A percentile compares a stretch with the other conserved stretches of the same genome.
phyloP scores from a whole-genome alignment of 2,113 vertebrate species.

The Eubucco bourcierii region DNA sequence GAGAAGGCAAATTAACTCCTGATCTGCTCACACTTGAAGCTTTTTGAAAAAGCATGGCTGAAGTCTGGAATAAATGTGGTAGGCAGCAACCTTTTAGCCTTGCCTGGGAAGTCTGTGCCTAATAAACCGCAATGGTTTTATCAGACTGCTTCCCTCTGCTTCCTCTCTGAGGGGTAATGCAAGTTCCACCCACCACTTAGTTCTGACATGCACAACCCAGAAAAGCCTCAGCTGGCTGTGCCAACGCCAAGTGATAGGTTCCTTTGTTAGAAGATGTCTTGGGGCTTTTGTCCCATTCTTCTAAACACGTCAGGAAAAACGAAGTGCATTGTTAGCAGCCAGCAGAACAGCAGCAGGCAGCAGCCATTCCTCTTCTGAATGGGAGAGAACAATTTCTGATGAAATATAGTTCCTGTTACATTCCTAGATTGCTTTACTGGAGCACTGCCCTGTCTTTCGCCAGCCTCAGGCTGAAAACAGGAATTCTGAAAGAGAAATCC shows the following conservation, averaged over 20 bases:
- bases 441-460: background rate
- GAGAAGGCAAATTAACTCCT: conserved; percentile 33
- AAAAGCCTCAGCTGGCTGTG: background rate
- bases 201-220: conserved; percentile 48
- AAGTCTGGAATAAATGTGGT: conserved; percentile 2
- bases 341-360: background rate
- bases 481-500: background rate
- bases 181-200: conserved; percentile 24
- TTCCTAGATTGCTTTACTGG: conserved; percentile 15
- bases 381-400: conserved; percentile 34
- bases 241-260: background rate
- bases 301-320: conserved; percentile 24
- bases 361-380: conserved; percentile 33
- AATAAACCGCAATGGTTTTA: conserved; percentile 27
- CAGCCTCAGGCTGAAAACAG: background rate
- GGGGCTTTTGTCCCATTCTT: conserved; percentile 24
- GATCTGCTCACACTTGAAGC: background rate
- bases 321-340: conserved; percentile 33
- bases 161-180: conserved; percentile 45
- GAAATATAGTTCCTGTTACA: conserved; percentile 33
- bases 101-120: conserved; percentile 20
- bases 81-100: conserved; percentile 15
- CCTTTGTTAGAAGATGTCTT: conserved; percentile 34
- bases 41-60: background rate
- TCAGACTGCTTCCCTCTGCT: conserved; percentile 48